Base-by-base conservation (phyloP, 23 tunicate genomes). In the Trididemnum nubilum region DNA sequence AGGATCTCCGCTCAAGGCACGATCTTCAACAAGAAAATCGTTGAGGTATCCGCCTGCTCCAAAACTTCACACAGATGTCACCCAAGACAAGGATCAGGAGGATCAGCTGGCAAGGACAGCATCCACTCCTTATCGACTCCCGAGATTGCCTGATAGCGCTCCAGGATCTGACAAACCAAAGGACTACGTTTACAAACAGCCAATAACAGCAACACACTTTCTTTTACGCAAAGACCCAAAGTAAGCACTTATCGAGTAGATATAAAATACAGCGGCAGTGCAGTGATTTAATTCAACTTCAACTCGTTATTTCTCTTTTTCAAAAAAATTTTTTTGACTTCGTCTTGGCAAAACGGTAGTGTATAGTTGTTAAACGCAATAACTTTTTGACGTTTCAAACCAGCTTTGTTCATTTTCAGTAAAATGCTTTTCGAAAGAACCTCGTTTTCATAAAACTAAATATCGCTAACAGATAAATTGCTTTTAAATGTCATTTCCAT, bases 221-320 rank as follows among this genome's bases (percentile, higher is more conserved):
- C 90, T 91, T n/a, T 29, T 91, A 36, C 75, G 60, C 25, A 91
- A 91, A 81, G 97, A 91, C 35, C 97, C 90, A 33, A 91, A 78
- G 97, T 91, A 81, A 59, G 78, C 27, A 32, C 28, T 63, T 63
- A 4, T 15, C 57, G 18, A 49, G 18, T 9, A 49, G 15, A 49
- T 12, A 49, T 49, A 49, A 49, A 49, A 18, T 49, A 49, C 12
- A 49, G 12, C 18, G 57, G 12, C 57, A 49, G 18, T 9, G 18
- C 57, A 49, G 18, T 49, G 18, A 18, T 49, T 49, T 49, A 18
- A 18, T 49, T 49, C 57, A 9, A 49, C 57, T 49, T 49, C 57
- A 49, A 49, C 57, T 12, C 18, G 57, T 49, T 9, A 9, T 49
- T 49, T 12, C 57, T 49, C 57, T 49, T 18, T 18, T 49, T 18